Evolutionary conservation across 2,888 invertebrate species (phyloP).

Genomic region (Eueremaeus valkanovi): DNA sequence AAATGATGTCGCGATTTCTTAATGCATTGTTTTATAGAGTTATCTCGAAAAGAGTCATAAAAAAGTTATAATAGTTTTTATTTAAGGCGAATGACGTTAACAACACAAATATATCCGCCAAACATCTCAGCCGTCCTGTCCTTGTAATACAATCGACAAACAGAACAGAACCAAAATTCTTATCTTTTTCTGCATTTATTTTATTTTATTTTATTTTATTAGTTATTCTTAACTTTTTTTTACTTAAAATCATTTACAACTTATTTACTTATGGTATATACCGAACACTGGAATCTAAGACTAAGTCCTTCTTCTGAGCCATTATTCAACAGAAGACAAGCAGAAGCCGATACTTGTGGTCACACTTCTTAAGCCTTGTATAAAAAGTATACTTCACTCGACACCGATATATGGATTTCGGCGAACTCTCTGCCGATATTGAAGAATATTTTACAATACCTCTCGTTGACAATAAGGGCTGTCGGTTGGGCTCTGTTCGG

Average conservation of each 20-base stretch:
- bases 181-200: background rate
- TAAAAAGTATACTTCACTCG: slow-evolving; percentile 1
- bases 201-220: background rate
- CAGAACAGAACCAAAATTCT: background rate
- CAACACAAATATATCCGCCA: slow-evolving; percentile 12
- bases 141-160: background rate
- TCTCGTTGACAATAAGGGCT: background rate
- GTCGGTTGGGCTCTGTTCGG: slow-evolving; percentile 11
- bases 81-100: background rate
- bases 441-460: slow-evolving; percentile 7
- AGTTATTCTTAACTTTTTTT: background rate
- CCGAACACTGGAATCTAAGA: background rate
- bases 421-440: background rate
- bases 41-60: slow-evolving; percentile 28
- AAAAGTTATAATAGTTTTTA: slow-evolving; percentile 25
- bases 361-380: background rate
- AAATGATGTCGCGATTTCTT: slow-evolving; percentile 25
- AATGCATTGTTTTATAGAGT: slow-evolving; percentile 26
- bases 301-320: background rate
- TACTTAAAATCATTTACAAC: background rate
- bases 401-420: background rate
- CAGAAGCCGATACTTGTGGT: background rate
- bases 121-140: background rate
- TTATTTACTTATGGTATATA: background rate
- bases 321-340: background rate